phyloP scores from a whole-genome alignment of 1,140 invertebrate genomes.

The Sesamia nonagrioides region DNA sequence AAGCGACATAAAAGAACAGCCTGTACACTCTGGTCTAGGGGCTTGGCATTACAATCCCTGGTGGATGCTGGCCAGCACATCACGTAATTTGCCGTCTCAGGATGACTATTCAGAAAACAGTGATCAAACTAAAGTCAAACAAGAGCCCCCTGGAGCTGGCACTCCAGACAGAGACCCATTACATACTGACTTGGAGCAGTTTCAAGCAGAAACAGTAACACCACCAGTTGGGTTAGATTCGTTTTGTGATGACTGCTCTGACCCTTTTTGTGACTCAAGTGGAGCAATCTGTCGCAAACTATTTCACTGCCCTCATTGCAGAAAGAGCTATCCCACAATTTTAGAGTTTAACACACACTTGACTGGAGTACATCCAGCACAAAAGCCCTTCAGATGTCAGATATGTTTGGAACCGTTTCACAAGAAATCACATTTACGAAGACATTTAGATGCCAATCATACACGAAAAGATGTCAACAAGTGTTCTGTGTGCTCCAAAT shows the following conservation, averaged over 20 bases:
- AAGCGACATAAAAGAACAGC: constrained; percentile 77
- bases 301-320: constrained; percentile 86
- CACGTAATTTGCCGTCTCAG: constrained; percentile 77
- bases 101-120: constrained; percentile 82
- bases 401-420: constrained; percentile 86
- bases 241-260: constrained; percentile 86
- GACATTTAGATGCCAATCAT: constrained; percentile 85
- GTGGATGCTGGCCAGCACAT: constrained; percentile 87
- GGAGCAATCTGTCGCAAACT: constrained; percentile 82
- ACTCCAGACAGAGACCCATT: constrained; percentile 79
- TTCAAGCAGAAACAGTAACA: constrained; percentile 69
- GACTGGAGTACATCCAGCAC: constrained; percentile 85
- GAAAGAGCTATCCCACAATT: constrained; percentile 86
- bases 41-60: constrained; percentile 87
- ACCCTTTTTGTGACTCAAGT: constrained; percentile 86
- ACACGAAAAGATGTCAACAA: constrained; percentile 87
- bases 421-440: constrained; percentile 84
- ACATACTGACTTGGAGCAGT: constrained; percentile 76
- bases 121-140: constrained; percentile 85
- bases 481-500: constrained; percentile 87
- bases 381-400: constrained; percentile 87
- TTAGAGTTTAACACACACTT: constrained; percentile 86
- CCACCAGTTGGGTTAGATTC: constrained; percentile 80
- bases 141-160: constrained; percentile 78
- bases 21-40: constrained; percentile 75